Evolutionary conservation across 2,888 invertebrate species (phyloP).

Genomic region (Pheosia tremula): DNA sequence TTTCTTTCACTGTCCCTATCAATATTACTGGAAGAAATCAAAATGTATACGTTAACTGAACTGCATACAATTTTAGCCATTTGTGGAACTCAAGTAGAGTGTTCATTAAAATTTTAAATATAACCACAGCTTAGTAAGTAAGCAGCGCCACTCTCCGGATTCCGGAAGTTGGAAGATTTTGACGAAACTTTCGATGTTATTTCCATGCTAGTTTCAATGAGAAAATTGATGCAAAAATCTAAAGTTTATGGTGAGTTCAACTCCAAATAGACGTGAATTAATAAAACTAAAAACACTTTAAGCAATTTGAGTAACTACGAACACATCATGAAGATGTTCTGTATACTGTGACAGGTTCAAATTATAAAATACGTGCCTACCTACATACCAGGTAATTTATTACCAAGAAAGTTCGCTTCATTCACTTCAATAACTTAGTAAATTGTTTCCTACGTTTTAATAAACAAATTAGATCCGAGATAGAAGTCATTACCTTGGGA

Average conservation of each 20-base stretch:
- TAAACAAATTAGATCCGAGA: background rate
- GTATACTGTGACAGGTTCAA: no score
- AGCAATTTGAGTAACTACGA: no score
- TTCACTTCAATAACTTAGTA: background rate
- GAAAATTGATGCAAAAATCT: conserved; percentile 9
- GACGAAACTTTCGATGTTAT: conserved; percentile 46
- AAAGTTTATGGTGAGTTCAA: background rate
- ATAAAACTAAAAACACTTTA: background rate
- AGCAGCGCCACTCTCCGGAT: conserved; percentile 42
- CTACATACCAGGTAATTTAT: no score
- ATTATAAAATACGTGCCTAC: no score
- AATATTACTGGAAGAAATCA: conserved; percentile 30
- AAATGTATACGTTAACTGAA: conserved; percentile 10
- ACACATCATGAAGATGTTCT: no score
- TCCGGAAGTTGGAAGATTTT: conserved; percentile 48
- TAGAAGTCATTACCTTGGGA: conserved; percentile 1
- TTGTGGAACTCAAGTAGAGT: conserved; percentile 44
- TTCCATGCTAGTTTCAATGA: conserved; percentile 37
- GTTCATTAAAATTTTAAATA: conserved; percentile 58
- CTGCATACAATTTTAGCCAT: conserved; percentile 39
- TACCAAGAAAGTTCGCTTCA: no score
- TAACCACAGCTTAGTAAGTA: conserved; percentile 46
- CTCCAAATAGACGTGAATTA: background rate
- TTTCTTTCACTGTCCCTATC: conserved; percentile 8
- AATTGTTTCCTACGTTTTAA: background rate